Base-by-base conservation (phyloP, 2,888 invertebrate genomes). In the Cheilosia impressa region DNA sequence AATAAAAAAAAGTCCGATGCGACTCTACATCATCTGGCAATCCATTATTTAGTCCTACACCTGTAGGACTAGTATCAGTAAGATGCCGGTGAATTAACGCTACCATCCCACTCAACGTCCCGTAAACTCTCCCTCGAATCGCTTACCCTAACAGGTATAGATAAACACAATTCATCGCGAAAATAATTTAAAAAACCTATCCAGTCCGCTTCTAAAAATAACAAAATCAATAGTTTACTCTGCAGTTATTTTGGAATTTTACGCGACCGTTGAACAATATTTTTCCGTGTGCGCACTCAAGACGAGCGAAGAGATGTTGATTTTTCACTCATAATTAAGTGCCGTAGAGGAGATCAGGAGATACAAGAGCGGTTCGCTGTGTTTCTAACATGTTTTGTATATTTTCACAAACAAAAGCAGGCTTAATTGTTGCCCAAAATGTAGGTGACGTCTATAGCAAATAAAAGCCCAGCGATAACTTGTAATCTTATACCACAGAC, bases 241-340 rank as follows among this genome's bases (percentile, higher is more conserved):
- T 71, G 63, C 69, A 78, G 69, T 78, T 78, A 63, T 78, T 78
- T 78, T 69, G 69, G 47, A 78, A 78, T 63, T 63, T 63, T 78
- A 78, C 69, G 50, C 57, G 34, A 38, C 63, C 38, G 62, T 62
- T 13, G 47, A 78, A 78, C 47, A 78, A 71, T 63, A 78, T 71
- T 78, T 50, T 69, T 69, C n/a, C 22, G 27, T 38, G 66, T 58
- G 50, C 41, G 50, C 41, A 66, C 66, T 58, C 58, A 27, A 27
- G 62, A 63, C n/a, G 9, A 53, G 10, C 53, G 45, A 9, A 43
- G 27, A 60, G 55, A 50, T 78, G 78, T 83, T 73, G 66, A 73
- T 78, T 78, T 73, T 78, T 24, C 62, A 66, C 65, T 77, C 53
- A 71, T 65, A 81, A 76, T 76, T 71, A 60, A 77, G 77, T 53